Percentiles rank a stretch among this genome's conserved stretches.
phyloP scores from a whole-genome alignment of 2,797 vertebrate genomes.

The Hippocampus kuda region DNA sequence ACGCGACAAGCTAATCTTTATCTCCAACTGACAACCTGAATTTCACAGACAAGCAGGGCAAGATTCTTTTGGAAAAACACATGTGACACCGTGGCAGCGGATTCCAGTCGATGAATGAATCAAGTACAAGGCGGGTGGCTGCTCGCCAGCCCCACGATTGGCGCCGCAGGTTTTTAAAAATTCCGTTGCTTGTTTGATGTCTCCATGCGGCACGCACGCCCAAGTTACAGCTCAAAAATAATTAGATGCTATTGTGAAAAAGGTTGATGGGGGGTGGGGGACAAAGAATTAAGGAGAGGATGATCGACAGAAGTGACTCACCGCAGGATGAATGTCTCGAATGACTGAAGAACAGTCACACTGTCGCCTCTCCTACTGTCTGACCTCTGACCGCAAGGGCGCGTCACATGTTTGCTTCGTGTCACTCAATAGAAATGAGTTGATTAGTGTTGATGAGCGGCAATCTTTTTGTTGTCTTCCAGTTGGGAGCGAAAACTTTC shows the following conservation, averaged over 20 bases:
- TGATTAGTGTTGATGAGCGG: conserved; percentile 5
- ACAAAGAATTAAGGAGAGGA: neutral
- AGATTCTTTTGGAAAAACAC: too few relatives aligned
- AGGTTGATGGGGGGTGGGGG: neutral
- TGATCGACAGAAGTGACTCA: neutral
- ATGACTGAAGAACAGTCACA: conserved; percentile 2
- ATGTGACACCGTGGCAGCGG: too few relatives aligned
- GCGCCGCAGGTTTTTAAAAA: neutral
- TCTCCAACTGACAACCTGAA: too few relatives aligned
- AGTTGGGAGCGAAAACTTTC: neutral
- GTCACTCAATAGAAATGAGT: neutral
- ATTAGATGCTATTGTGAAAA: neutral
- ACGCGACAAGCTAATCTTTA: too few relatives aligned
- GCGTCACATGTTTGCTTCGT: conserved; percentile 3
- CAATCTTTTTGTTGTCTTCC: neutral
- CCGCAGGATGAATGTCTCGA: neutral
- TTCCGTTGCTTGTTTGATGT: neutral
- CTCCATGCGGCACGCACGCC: too few relatives aligned
- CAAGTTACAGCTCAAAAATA: neutral
- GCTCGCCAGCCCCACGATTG: neutral
- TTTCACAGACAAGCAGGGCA: too few relatives aligned
- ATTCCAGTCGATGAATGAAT: too few relatives aligned
- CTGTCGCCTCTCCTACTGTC: neutral
- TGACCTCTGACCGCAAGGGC: conserved; percentile 1
- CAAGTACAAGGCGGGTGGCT: neutral